A percentile compares a stretch with the other conserved stretches of the same genome.
Evolutionary conservation across 2,888 invertebrate species (phyloP).

Genomic region (Erebia ligea): DNA sequence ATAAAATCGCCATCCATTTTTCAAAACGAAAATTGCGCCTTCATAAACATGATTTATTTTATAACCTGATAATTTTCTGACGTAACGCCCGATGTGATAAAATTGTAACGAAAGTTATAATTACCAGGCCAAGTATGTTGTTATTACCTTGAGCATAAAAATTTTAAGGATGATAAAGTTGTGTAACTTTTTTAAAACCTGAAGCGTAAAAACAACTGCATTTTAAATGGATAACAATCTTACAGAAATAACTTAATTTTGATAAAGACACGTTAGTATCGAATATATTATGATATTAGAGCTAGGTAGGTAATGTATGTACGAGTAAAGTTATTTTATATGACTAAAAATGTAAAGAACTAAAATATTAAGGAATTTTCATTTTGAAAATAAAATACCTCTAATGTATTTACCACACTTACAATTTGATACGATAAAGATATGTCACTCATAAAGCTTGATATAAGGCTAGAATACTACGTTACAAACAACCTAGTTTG

Average conservation of each 20-base stretch:
- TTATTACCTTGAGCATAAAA: slow-evolving; percentile 17
- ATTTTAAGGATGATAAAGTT: slow-evolving; percentile 24
- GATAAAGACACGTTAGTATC: too few species aligned
- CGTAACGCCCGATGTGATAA: slow-evolving; percentile 22
- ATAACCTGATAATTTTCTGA: slow-evolving; percentile 10
- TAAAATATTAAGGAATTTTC: too few species aligned
- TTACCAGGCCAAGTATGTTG: slow-evolving; percentile 16
- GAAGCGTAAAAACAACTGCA: slow-evolving; percentile 19
- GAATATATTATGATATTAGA: too few species aligned
- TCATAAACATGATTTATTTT: slow-evolving; percentile 16
- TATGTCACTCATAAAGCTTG: too few species aligned
- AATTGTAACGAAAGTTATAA: slow-evolving; percentile 28
- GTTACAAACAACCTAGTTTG: slow-evolving; percentile 5
- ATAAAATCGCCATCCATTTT: slow-evolving; percentile 19
- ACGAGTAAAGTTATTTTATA: too few species aligned
- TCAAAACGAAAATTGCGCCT: slow-evolving; percentile 19
- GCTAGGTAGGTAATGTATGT: too few species aligned
- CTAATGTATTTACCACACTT: too few species aligned
- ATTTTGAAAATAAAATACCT: too few species aligned
- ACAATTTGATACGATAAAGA: too few species aligned
- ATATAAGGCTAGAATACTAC: too few species aligned
- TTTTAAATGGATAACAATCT: background rate
- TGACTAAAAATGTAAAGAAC: too few species aligned
- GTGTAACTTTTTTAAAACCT: slow-evolving; percentile 21
- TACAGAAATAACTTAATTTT: background rate